phyloP scores from a whole-genome alignment of 1,140 invertebrate genomes.

The Semibalanus balanoides region DNA sequence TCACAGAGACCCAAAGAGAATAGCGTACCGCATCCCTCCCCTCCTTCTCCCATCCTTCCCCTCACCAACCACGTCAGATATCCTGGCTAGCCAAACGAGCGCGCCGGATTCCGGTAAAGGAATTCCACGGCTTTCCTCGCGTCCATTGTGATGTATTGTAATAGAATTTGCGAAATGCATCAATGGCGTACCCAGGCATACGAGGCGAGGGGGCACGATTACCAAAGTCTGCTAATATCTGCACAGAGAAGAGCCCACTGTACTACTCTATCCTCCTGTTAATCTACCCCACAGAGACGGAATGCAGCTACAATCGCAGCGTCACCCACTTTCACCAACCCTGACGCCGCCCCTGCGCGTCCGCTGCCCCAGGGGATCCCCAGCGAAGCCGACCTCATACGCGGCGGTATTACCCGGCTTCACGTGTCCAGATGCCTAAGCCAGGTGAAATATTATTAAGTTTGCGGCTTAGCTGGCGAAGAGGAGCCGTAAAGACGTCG shows the following conservation, averaged over 20 bases:
- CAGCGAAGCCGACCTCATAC: not conserved
- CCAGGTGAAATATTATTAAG: conserved; percentile 1
- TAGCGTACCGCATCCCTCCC: too few relatives aligned
- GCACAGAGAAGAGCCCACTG: too few relatives aligned
- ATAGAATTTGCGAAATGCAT: not conserved
- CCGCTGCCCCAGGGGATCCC: not conserved
- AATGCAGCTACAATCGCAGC: too few relatives aligned
- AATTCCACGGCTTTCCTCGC: not conserved
- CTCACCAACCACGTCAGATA: too few relatives aligned
- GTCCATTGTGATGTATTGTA: not conserved
- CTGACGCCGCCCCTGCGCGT: not conserved
- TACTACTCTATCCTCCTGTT: too few relatives aligned
- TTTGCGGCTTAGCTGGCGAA: not conserved
- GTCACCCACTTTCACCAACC: not conserved
- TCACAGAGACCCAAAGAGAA: too few relatives aligned
- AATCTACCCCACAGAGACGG: too few relatives aligned
- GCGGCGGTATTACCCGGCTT: not conserved
- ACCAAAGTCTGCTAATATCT: too few relatives aligned
- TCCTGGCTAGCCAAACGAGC: not conserved
- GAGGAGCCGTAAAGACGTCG: not conserved
- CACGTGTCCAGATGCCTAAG: not conserved
- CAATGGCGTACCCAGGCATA: too few relatives aligned
- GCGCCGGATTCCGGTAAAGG: not conserved
- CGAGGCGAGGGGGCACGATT: too few relatives aligned
- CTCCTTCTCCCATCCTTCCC: too few relatives aligned